These are phyloP conservation scores for Elaphurus davidianus DNA, from an alignment of 2,113 vertebrate genomes.

Conservation along the genomic window DNA sequence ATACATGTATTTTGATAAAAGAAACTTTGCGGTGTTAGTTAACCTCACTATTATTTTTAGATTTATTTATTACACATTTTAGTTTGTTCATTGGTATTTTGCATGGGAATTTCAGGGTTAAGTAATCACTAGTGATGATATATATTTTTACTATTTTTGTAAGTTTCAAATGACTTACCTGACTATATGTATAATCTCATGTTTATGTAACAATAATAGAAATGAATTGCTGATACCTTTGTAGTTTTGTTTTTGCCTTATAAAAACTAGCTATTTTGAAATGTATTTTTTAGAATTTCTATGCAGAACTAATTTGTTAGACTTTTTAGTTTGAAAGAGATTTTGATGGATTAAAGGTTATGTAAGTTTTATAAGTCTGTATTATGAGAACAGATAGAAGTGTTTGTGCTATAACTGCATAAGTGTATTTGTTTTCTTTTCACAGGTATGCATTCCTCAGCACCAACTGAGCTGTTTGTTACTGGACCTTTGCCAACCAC, in stretches of 20 bases:
- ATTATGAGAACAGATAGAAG: neutral
- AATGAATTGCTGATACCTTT: neutral
- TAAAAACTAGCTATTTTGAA: conserved; percentile 22
- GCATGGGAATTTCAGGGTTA: neutral
- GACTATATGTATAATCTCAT: neutral
- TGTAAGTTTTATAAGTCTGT: neutral
- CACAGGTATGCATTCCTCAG: conserved; percentile 93
- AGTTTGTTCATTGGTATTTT: conserved; percentile 13
- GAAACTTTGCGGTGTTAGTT: neutral
- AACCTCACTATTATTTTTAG: neutral
- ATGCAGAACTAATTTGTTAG: neutral
- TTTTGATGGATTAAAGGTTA: neutral
- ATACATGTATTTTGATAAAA: conserved; percentile 33
- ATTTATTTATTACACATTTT: conserved; percentile 5
- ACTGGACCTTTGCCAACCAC: conserved; percentile 94
- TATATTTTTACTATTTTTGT: conserved; percentile 11
- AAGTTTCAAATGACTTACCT: conserved; percentile 4
- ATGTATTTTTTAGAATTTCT: neutral
- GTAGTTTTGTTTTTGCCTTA: conserved; percentile 41
- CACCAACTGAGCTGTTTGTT: conserved; percentile 92
- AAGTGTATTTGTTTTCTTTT: conserved; percentile 60
- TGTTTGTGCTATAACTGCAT: neutral
- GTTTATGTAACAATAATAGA: neutral
- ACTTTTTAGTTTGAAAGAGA: neutral
- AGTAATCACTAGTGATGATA: neutral